Evolutionary conservation across 2,113 vertebrate species (phyloP), one percentile per base, ranked within the genome.

Genomic region (Proteles cristata): DNA sequence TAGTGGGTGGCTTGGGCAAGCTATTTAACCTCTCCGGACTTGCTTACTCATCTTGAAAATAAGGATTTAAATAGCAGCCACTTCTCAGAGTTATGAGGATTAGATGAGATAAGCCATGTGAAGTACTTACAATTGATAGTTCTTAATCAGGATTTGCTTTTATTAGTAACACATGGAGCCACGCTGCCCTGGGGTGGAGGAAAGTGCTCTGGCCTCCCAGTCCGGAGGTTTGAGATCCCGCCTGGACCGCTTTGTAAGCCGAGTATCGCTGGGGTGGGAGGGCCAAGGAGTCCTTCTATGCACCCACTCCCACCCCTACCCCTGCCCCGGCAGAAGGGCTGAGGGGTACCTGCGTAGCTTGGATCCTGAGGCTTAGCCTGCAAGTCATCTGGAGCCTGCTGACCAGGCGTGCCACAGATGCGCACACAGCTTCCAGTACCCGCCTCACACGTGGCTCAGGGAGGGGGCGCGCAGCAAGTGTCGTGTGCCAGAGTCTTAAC

Each of bases 11-110:
- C 88, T 95, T 88, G 71, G 39, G 50, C 89, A 71, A 97, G 74
- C 82, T 74, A 11, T 80, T 93, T 43, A 83, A 93, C 84, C 81
- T 91, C 85, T 73, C 50, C 35, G 53, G 73, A 33, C 96, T 91
- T 90, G 96, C 91, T 85, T 81, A 90, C 88, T 97, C 71, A 55
- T 95, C 96, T 94, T 91, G 91, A 94, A 95, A 98, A 93, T 88
- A 93, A 94, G 73, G 91, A 94, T 95, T 96, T 88, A 94, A 95
- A 82, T 68, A 96, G 93, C 80, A 86, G 85, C 88, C 86, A 73
- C 77, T 58, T 65, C 48, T 45, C 50, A n/a, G 86, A 88, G 39
- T 66, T 81, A n/a, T 74, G 91, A 94, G 92, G 93, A 97, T 98
- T 97, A 93, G 92, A 88, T 48, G 80, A 96, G 81, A 76, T 97